Evolutionary conservation across 2,797 vertebrate genomes (phyloP).

Genomic region (Amazona finschi): DNA sequence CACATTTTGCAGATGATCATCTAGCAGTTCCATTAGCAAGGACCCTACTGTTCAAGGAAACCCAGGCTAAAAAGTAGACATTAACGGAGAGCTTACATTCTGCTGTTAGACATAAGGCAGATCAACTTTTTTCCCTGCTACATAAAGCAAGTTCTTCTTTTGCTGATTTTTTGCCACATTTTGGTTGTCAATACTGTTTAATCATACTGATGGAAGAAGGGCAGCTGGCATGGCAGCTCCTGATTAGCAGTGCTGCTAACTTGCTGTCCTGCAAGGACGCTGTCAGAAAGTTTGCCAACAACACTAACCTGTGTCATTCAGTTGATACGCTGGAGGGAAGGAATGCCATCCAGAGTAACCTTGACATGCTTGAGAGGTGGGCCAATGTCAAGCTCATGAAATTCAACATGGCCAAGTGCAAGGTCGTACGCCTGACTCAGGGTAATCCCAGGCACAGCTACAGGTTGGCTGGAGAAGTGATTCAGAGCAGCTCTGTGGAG

Average conservation of each 20-base stretch:
- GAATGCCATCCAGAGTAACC: background rate
- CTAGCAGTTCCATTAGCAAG: background rate
- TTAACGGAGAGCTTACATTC: background rate
- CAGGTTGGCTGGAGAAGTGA: background rate
- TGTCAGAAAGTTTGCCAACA: background rate
- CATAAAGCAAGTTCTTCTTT: background rate
- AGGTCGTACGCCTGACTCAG: background rate
- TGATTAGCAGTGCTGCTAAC: background rate
- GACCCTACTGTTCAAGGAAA: background rate
- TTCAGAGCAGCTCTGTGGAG: background rate
- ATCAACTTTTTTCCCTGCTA: background rate
- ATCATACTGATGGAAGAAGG: background rate
- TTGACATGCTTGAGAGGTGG: background rate
- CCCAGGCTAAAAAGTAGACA: background rate
- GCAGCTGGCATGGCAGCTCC: background rate
- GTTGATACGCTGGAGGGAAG: background rate
- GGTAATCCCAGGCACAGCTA: background rate
- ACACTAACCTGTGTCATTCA: background rate
- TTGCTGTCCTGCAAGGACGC: background rate
- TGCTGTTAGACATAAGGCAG: background rate
- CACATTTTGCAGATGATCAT: background rate
- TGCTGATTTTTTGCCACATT: background rate
- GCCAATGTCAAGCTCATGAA: background rate
- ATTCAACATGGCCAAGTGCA: background rate
- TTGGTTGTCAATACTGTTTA: background rate